Conservation (phyloP, 2,888 invertebrate genomes). For the Netelia virgata region DNA sequence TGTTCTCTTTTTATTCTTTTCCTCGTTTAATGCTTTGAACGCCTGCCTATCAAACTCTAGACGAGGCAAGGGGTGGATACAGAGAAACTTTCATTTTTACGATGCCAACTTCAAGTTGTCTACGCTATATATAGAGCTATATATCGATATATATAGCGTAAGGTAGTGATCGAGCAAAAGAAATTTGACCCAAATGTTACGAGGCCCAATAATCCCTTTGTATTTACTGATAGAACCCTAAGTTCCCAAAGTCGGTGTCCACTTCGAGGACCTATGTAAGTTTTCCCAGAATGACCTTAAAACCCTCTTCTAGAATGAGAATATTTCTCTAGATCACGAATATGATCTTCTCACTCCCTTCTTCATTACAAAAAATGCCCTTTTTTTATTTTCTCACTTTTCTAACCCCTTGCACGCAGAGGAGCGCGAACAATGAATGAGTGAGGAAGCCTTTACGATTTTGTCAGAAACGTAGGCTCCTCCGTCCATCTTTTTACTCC, state of each 20-base stretch:
- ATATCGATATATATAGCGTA: too few relatives aligned
- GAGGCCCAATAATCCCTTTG: too few relatives aligned
- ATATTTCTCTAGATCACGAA: too few relatives aligned
- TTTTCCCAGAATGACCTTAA: too few relatives aligned
- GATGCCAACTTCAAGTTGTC: constrained; percentile 71
- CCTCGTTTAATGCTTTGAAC: constrained; percentile 26
- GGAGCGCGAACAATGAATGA: constrained; percentile 8
- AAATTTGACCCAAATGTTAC: too few relatives aligned
- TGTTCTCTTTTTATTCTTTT: not conserved
- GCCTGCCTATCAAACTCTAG: constrained; percentile 66
- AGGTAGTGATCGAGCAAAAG: too few relatives aligned
- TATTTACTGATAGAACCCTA: too few relatives aligned
- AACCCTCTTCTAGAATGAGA: too few relatives aligned
- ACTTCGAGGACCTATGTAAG: too few relatives aligned
- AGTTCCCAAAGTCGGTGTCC: too few relatives aligned
- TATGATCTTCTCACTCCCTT: too few relatives aligned
- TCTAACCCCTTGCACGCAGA: not conserved
- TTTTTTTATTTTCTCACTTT: constrained; percentile 15
- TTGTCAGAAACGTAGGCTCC: not conserved
- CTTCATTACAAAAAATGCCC: too few relatives aligned
- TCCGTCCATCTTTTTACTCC: constrained; percentile 6
- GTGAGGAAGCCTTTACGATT: constrained; percentile 24
- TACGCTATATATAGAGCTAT: constrained; percentile 33
- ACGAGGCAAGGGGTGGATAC: constrained; percentile 60
- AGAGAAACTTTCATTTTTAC: constrained; percentile 77